phyloP scores from a whole-genome alignment of 2,113 vertebrate species.

The Myocastor coypus region DNA sequence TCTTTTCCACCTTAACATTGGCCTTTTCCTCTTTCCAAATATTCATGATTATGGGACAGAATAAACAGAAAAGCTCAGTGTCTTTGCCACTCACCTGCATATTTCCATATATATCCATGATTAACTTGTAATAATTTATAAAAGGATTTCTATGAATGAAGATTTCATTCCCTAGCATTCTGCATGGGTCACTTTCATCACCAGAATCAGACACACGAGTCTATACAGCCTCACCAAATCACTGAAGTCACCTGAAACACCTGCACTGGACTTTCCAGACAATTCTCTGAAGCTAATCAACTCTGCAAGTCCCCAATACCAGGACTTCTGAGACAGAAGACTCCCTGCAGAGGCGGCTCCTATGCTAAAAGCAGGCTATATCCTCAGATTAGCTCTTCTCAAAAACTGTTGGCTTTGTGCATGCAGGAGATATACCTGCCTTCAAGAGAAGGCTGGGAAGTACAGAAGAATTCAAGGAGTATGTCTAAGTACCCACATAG shows the following conservation, averaged over 20 bases:
- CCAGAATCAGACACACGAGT: background rate
- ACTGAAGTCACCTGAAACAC: background rate
- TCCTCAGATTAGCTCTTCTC: background rate
- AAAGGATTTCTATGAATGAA: background rate
- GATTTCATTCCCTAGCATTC: background rate
- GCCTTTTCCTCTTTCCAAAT: background rate
- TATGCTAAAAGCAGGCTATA: background rate
- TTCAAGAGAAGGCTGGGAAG: background rate
- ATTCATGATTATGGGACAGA: background rate
- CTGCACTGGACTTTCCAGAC: background rate
- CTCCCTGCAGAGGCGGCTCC: background rate
- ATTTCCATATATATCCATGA: background rate
- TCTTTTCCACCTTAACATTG: background rate
- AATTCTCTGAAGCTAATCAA: background rate
- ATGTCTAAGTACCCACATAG: background rate
- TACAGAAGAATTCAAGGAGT: background rate
- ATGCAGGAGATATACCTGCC: background rate
- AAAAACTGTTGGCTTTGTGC: rapidly evolving
- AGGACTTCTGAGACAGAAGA: background rate
- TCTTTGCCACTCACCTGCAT: background rate
- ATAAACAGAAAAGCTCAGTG: background rate
- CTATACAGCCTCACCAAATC: background rate
- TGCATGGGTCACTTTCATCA: background rate
- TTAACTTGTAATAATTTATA: background rate
- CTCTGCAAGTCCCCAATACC: background rate